A percentile compares a stretch with the other conserved stretches of the same genome.
These are phyloP conservation scores for Yoshiicerus persimilis DNA, from an alignment of 1,140 invertebrate species.

Conservation along the genomic window DNA sequence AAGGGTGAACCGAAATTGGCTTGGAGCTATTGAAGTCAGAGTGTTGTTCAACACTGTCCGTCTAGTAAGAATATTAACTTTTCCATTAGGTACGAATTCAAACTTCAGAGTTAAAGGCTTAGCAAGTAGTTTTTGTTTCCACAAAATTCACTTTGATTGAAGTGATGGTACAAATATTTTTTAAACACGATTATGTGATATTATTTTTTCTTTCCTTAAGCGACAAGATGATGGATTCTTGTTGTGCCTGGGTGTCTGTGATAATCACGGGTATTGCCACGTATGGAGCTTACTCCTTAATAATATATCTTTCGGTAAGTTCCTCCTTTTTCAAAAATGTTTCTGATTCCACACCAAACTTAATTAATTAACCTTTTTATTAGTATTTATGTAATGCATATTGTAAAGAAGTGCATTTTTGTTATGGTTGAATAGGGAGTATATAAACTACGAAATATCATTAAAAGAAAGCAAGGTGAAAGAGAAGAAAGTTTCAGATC, in stretches of 20 bases:
- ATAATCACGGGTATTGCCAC: not conserved
- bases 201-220: not conserved
- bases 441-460: not conserved
- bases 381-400: not conserved
- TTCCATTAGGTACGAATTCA: too few species aligned
- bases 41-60: too few species aligned
- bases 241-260: not conserved
- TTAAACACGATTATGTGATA: too few species aligned
- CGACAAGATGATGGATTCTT: not conserved
- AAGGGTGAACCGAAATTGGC: too few species aligned
- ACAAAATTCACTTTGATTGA: too few species aligned
- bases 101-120: too few species aligned
- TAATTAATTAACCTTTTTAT: too few species aligned
- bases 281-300: not conserved
- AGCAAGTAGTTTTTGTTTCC: too few species aligned
- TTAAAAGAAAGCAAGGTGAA: constrained; percentile 32
- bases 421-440: not conserved
- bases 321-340: not conserved
- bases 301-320: not conserved
- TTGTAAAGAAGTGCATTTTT: too few species aligned
- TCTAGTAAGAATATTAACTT: too few species aligned
- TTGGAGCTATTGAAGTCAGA: too few species aligned
- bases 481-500: constrained; percentile 35
- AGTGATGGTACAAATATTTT: too few species aligned
- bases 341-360: not conserved